Conservation (phyloP, 2,113 vertebrate genomes). For the Pseudopodoces humilis region DNA sequence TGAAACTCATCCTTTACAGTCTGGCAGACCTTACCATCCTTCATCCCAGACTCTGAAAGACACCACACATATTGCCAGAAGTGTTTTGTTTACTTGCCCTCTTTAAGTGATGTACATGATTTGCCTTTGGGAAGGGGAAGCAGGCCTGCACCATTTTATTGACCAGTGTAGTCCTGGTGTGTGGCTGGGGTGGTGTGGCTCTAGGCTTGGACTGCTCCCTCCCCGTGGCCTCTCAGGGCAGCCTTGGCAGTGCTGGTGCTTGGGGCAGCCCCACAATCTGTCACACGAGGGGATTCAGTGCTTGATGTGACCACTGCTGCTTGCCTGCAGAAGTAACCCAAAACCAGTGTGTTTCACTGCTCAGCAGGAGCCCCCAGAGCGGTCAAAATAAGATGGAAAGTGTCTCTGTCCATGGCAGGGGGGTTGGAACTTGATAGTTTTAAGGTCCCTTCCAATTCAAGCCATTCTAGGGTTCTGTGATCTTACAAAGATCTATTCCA, state of each 20-base stretch:
- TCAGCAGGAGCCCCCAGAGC: not conserved
- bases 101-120: not conserved
- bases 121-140: not conserved
- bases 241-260: not conserved
- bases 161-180: not conserved
- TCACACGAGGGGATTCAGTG: not conserved
- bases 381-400: not conserved
- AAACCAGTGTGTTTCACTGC: not conserved
- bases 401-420: not conserved
- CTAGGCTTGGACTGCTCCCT: not conserved
- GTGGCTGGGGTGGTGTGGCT: not conserved
- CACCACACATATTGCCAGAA: not conserved
- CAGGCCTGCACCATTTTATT: not conserved
- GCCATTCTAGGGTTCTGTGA: not conserved
- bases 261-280: not conserved
- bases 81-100: not conserved
- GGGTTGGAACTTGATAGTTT: not conserved
- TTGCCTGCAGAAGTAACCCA: not conserved
- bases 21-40: not conserved
- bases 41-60: not conserved
- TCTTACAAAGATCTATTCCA: not conserved
- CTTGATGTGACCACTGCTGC: not conserved
- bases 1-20: not conserved
- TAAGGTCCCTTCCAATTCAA: not conserved
- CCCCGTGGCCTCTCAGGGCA: rapidly evolving